A percentile compares a stretch with the other conserved stretches of the same genome.
These are phyloP conservation scores for Pionites leucogaster DNA, from an alignment of 2,113 vertebrate genomes.

Conservation along the genomic window DNA sequence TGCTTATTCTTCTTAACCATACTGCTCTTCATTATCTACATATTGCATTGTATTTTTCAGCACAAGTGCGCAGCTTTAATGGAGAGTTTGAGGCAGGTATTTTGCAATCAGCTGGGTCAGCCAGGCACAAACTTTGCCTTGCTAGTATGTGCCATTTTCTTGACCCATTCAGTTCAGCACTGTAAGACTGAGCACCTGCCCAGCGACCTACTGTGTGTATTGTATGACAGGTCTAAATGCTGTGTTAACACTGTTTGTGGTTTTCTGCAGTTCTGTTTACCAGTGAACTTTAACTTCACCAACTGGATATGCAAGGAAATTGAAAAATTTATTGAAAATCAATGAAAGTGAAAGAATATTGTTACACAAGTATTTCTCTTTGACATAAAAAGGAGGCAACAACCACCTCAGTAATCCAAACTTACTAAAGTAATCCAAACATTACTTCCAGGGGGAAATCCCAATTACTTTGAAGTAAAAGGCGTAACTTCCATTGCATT, in stretches of 20 bases:
- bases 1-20: background rate
- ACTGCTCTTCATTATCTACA: background rate
- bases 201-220: background rate
- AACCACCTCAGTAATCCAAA: background rate
- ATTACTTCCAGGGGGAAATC: background rate
- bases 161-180: background rate
- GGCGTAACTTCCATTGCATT: background rate
- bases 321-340: background rate
- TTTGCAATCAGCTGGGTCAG: background rate
- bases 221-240: rapidly evolving
- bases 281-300: background rate
- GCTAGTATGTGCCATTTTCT: background rate
- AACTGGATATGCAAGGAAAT: background rate
- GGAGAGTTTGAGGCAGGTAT: background rate
- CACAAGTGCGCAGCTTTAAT: background rate
- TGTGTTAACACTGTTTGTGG: background rate
- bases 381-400: background rate
- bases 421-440: background rate
- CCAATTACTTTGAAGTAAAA: background rate
- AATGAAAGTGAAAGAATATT: background rate
- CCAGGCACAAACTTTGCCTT: background rate
- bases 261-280: background rate
- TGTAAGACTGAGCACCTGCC: background rate
- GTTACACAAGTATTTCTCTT: background rate
- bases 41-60: background rate